These are phyloP conservation scores for Lepidotrigona ventralis DNA, from an alignment of 1,140 invertebrate genomes.

Conservation along the genomic window DNA sequence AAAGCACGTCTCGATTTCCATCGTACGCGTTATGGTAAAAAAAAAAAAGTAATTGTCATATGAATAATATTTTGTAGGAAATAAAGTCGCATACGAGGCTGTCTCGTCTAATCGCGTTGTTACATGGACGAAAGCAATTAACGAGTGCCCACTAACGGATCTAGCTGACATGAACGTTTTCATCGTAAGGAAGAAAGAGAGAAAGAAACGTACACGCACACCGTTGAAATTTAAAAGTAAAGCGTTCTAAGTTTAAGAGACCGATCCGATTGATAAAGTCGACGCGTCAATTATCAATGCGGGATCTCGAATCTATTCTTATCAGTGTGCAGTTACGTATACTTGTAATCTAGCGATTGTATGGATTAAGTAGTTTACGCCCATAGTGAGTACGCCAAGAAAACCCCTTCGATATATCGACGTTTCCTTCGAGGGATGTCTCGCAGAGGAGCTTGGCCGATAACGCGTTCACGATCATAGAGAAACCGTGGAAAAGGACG, in stretches of 20 bases:
- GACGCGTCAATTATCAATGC: not conserved
- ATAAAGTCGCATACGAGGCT: not conserved
- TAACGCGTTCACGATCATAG: not conserved
- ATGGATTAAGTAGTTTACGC: slow-evolving; percentile 46
- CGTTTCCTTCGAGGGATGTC: slow-evolving; percentile 58
- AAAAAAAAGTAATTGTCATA: not conserved
- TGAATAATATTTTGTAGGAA: not conserved
- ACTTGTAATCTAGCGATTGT: slow-evolving; percentile 29
- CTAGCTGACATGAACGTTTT: not conserved
- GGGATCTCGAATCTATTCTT: not conserved
- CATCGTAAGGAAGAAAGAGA: not conserved
- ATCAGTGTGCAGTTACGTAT: slow-evolving; percentile 32
- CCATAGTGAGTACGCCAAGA: slow-evolving; percentile 57
- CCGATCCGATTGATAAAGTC: not conserved
- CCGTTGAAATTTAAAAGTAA: slow-evolving; percentile 9
- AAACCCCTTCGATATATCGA: slow-evolving; percentile 58
- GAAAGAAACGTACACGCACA: slow-evolving; percentile 17
- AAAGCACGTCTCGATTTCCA: not conserved
- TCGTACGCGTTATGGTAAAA: not conserved
- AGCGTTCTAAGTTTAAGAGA: slow-evolving; percentile 6
- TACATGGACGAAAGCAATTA: slow-evolving; percentile 1
- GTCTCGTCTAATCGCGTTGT: not conserved
- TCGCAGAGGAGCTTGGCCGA: slow-evolving; percentile 20
- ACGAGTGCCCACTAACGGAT: not conserved
- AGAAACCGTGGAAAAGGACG: not conserved